These are phyloP conservation scores for Epizoanthus rinbou DNA, from an alignment of 92 coral and sea anemone genomes.

Conservation along the genomic window DNA sequence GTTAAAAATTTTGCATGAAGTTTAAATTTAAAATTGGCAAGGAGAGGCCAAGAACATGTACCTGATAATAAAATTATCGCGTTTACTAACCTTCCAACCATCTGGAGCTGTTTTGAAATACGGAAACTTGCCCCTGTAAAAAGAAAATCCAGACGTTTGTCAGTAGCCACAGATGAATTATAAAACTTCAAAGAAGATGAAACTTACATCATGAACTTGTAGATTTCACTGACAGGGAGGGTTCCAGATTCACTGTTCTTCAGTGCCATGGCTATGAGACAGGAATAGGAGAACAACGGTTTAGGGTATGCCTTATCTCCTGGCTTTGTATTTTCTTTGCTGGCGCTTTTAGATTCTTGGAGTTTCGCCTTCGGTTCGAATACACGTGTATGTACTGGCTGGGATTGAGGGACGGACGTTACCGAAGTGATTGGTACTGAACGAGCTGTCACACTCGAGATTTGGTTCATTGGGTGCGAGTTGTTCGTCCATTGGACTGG, in stretches of 20 bases:
- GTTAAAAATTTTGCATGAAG: slow-evolving; percentile 71
- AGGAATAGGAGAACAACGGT: slow-evolving; percentile 97
- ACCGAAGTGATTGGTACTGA: slow-evolving; percentile 57
- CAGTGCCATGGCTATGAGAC: slow-evolving; percentile 98
- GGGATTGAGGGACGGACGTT: slow-evolving; percentile 74
- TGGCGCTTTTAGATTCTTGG: slow-evolving; percentile 70
- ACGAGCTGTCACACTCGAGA: slow-evolving; percentile 67
- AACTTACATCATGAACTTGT: slow-evolving; percentile 99
- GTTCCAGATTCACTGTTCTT: slow-evolving; percentile 97
- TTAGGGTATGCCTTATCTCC: slow-evolving; percentile 94
- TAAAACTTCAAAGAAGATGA: slow-evolving; percentile 38
- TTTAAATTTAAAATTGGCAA: slow-evolving; percentile 87
- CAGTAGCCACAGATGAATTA: slow-evolving; percentile 20
- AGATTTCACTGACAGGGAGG: slow-evolving; percentile 99
- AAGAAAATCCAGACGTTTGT: slow-evolving; percentile 48
- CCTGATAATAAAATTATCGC: slow-evolving; percentile 58
- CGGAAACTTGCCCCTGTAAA: slow-evolving; percentile 94
- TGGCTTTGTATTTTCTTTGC: slow-evolving; percentile 82
- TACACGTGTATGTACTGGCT: slow-evolving; percentile 78
- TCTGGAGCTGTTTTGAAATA: slow-evolving; percentile 99
- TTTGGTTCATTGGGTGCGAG: slow-evolving; percentile 63
- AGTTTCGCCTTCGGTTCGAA: slow-evolving; percentile 72
- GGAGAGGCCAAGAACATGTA: slow-evolving; percentile 53
- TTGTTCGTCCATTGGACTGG: slow-evolving; percentile 91
- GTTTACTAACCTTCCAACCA: slow-evolving; percentile 94